Evolutionary conservation across 1,140 invertebrate species (phyloP).

Genomic region (Scylla paramamosain): DNA sequence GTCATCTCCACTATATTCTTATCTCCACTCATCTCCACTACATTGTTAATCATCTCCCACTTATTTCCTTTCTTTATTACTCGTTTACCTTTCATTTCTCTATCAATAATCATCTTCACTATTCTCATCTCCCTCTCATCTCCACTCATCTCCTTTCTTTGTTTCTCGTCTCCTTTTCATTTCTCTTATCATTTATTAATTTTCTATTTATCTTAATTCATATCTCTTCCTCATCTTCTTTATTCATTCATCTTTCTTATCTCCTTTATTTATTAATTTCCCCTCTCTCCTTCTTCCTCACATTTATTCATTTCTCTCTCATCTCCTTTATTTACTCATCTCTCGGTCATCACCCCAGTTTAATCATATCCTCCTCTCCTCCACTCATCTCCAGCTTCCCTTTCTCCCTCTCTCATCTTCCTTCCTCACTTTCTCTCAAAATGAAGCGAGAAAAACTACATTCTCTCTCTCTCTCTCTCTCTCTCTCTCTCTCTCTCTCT

Average conservation of each 20-base stretch:
- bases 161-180: not conserved
- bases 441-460: not conserved
- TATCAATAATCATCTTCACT: not conserved
- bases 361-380: not conserved
- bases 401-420: not conserved
- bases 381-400: not conserved
- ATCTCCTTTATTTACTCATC: not conserved
- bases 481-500: not conserved
- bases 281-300: not conserved
- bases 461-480: not conserved
- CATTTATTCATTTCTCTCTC: not conserved
- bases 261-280: not conserved
- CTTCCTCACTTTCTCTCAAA: not conserved
- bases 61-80: not conserved
- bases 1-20: no score
- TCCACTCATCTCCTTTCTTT: not conserved
- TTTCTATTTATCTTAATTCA: not conserved
- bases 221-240: not conserved
- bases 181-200: not conserved
- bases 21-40: no score
- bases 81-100: no score
- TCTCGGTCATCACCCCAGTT: not conserved
- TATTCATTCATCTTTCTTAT: not conserved
- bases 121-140: not conserved
- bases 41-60: not conserved